These are phyloP conservation scores for Monopterus albus DNA, from an alignment of 2,113 vertebrate species.

Conservation along the genomic window DNA sequence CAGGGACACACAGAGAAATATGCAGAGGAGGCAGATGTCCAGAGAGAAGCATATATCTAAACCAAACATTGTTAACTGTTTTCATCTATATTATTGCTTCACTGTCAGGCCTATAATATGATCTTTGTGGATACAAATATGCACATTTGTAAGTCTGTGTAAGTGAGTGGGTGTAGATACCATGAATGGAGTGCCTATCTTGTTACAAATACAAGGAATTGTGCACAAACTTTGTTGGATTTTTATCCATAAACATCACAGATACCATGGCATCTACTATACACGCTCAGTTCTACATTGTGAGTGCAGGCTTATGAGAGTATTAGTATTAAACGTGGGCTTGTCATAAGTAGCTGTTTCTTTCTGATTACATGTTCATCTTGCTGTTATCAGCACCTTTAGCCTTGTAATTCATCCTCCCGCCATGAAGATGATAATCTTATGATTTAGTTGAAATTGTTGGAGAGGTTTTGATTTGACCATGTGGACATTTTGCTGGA, in stretches of 20 bases:
- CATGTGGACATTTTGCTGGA: too few relatives aligned
- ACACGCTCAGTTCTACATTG: not conserved
- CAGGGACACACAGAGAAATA: constrained; percentile 31
- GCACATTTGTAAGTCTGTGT: constrained; percentile 10
- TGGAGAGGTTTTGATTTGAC: too few relatives aligned
- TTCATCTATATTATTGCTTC: constrained; percentile 12
- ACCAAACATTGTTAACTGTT: constrained; percentile 10
- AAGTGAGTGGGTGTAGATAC: constrained; percentile 23
- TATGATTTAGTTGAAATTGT: too few relatives aligned
- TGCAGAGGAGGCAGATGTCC: constrained; percentile 31
- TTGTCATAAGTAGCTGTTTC: too few relatives aligned
- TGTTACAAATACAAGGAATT: constrained; percentile 2
- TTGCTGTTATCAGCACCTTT: too few relatives aligned
- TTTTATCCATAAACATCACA: constrained; percentile 1
- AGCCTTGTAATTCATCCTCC: too few relatives aligned
- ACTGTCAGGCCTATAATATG: not conserved
- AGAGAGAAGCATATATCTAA: constrained; percentile 30
- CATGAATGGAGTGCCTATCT: constrained; percentile 11
- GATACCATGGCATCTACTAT: not conserved
- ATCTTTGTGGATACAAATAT: not conserved
- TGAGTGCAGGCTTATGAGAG: not conserved
- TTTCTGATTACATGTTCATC: not conserved
- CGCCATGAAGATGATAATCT: too few relatives aligned
- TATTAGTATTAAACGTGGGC: too few relatives aligned
- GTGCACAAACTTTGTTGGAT: not conserved